Conservation (phyloP, 2,888 invertebrate species). For the Lottia gigantea region DNA sequence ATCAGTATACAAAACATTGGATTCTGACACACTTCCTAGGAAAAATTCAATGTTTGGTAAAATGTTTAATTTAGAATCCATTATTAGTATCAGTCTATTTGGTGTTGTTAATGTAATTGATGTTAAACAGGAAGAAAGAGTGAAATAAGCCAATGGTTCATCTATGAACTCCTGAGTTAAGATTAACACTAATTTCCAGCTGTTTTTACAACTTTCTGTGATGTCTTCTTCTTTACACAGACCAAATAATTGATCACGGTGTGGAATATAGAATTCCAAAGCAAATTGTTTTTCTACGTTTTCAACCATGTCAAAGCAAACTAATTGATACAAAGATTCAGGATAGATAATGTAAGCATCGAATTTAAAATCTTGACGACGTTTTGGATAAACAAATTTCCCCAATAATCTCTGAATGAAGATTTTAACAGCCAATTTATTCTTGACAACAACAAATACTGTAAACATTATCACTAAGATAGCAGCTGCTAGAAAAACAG, state of each 20-base stretch:
- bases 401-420: not conserved
- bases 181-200: constrained; percentile 6
- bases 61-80: not conserved
- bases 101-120: constrained; percentile 2
- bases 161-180: constrained; percentile 1
- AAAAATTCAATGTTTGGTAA: not conserved
- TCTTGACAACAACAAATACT: not conserved
- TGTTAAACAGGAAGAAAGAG: constrained; percentile 1
- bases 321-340: not conserved
- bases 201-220: not conserved
- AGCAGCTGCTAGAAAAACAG: not conserved
- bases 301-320: not conserved
- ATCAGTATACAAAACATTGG: not conserved
- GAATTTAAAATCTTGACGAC: not conserved
- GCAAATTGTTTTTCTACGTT: not conserved
- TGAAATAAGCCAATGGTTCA: not conserved
- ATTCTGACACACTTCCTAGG: not conserved
- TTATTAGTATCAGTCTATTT: not conserved
- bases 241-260: constrained; percentile 1
- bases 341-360: not conserved
- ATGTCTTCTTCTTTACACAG: not conserved
- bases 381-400: constrained; percentile 1
- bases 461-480: not conserved
- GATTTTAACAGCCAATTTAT: not conserved
- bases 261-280: not conserved